phyloP scores from a whole-genome alignment of 2,888 invertebrate species.

The Seira sanloemensis region DNA sequence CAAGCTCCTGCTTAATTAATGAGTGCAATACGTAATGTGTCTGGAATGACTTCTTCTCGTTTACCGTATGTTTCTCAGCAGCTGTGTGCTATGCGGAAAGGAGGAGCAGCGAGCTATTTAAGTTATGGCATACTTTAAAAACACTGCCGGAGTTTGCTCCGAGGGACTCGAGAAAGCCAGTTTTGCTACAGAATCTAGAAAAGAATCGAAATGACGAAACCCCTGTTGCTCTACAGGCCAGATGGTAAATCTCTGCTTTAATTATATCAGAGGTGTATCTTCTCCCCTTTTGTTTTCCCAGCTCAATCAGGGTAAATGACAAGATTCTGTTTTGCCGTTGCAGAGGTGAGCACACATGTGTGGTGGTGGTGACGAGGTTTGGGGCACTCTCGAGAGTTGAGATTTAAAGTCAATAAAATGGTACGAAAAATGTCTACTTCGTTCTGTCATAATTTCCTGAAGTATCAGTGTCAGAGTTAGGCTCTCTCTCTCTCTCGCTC shows the following conservation, averaged over 20 bases:
- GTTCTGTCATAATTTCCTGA: too few species aligned
- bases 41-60: too few species aligned
- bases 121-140: neutral
- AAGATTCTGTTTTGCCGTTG: neutral
- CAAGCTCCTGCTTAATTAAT: neutral
- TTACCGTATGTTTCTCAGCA: too few species aligned
- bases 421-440: too few species aligned
- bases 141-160: neutral
- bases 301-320: slow-evolving; percentile 12
- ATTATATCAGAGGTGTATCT: too few species aligned
- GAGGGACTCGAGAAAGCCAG: neutral
- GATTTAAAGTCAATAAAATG: neutral
- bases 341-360: neutral
- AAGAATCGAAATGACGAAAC: too few species aligned
- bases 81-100: neutral
- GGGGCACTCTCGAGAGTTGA: neutral
- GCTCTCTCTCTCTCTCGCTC: neutral
- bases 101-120: neutral
- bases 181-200: too few species aligned
- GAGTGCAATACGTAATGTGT: slow-evolving; percentile 4
- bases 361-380: neutral
- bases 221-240: slow-evolving; percentile 1
- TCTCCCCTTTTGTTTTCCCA: slow-evolving; percentile 9
- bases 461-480: neutral
- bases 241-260: too few species aligned